Base-by-base conservation (phyloP, 2,797 vertebrate genomes). In the Sebastes iracundus region DNA sequence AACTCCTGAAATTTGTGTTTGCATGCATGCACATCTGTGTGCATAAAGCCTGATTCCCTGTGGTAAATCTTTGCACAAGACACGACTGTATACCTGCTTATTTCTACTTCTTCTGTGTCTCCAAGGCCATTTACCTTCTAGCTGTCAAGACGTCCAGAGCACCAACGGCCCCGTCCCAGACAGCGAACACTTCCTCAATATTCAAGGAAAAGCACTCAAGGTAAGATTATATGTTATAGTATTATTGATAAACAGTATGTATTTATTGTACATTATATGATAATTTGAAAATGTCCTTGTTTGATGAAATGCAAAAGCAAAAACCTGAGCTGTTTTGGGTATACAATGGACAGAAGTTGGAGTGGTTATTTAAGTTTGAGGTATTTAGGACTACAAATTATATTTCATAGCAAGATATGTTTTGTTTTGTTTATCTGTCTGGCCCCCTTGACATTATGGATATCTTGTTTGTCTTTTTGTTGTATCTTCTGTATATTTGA, bases 201-300 rank as follows among this genome's bases (percentile, higher is more conserved):
- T 99, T 82, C 94, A 96, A 92, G 97, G 97, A 86, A 97, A 97
- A 93, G 91, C 80, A 0, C 86, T 98, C 71, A 97, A 97, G 96
- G 98, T 99, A 89, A 90, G 61, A 82, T 62, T 46, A 42, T 25
- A 67, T 59, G 4, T 49, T 20, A 49, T 16, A 42, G 38, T 49
- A 20, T 49, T 49, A 3, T 20, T 49, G 16, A 49, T 49, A 49
- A n/a, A n/a, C n/a, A n/a, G n/a, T 52, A 52, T n/a, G 49, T 46
- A 46, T 46, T 18, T 46, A 46, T 46, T 46, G 42, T 46, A 46
- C 42, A 46, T 46, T 46, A 46, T 3, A 46, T 46, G 16, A 46
- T 0, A 46, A 46, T 0, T 20, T 52, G 7, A 52, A 52, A n/a
- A 49, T 49, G 7, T 7, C 18, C 46, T 20, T 49, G 46, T 49